Percentiles rank a stretch among this genome's conserved stretches.
These are phyloP conservation scores for Chelidonichthys spinosus DNA, from an alignment of 2,797 vertebrate species.

Conservation along the genomic window DNA sequence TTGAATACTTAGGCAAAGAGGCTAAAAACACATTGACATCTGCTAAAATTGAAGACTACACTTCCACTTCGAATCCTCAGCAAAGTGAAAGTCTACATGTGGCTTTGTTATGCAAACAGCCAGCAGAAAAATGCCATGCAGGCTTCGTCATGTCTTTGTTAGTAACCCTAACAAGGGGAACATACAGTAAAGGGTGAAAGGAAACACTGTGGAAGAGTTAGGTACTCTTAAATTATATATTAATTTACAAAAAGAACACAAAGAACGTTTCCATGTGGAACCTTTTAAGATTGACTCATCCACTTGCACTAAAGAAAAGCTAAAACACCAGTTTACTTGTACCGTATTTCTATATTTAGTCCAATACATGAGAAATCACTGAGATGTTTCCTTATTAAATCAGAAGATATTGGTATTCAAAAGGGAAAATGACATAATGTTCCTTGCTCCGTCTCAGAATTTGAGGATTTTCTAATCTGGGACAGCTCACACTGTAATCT, in stretches of 20 bases:
- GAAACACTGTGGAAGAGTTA: neutral
- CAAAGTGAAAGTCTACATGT: conserved; percentile 18
- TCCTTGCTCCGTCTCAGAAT: neutral
- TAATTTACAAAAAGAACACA: neutral
- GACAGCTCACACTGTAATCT: neutral
- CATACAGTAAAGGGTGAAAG: neutral
- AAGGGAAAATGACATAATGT: no score
- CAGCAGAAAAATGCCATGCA: conserved; percentile 7
- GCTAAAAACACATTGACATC: conserved; percentile 4
- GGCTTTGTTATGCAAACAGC: conserved; percentile 31
- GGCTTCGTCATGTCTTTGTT: conserved; percentile 12
- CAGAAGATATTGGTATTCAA: no score
- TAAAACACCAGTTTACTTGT: neutral
- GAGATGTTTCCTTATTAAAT: no score
- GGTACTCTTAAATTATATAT: neutral
- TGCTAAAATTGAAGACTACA: neutral
- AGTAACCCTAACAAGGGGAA: conserved; percentile 1
- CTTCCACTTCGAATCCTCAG: conserved; percentile 11
- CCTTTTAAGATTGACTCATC: neutral
- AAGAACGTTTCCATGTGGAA: neutral
- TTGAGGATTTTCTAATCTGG: neutral
- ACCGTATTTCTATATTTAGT: no score
- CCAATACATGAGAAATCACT: no score
- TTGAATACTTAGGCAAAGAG: neutral
- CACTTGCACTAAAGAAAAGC: neutral